Evolutionary conservation across 2,888 invertebrate genomes (phyloP).

Genomic region (Epinotia bilunana): DNA sequence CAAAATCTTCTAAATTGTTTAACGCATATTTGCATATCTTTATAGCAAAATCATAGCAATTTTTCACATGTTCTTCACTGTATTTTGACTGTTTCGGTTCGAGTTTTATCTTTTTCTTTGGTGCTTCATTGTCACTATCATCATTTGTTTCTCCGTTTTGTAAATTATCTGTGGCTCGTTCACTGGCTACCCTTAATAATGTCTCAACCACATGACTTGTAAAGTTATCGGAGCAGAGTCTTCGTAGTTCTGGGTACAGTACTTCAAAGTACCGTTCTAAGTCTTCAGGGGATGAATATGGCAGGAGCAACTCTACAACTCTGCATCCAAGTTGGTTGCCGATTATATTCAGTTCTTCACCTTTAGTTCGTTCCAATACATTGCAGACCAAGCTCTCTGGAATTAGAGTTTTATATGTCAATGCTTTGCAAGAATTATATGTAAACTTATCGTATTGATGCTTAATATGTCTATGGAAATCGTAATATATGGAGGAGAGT

Average conservation of each 20-base stretch:
- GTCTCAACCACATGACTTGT: conserved; percentile 92
- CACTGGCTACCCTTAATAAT: conserved; percentile 83
- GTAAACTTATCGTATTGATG: too few relatives aligned
- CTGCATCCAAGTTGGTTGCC: conserved; percentile 93
- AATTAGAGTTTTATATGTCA: conserved; percentile 52
- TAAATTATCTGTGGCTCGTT: conserved; percentile 76
- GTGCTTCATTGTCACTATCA: conserved; percentile 57
- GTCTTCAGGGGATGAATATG: conserved; percentile 86
- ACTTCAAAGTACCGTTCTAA: conserved; percentile 86
- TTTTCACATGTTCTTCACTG: conserved; percentile 75
- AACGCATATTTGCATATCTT: conserved; percentile 90
- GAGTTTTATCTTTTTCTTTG: conserved; percentile 64
- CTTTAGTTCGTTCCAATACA: conserved; percentile 88
- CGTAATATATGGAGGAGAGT: too few relatives aligned
- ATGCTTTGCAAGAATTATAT: background rate
- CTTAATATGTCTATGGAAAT: too few relatives aligned
- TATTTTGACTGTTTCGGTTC: conserved; percentile 64
- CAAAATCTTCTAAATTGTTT: conserved; percentile 94
- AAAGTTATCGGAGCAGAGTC: conserved; percentile 89
- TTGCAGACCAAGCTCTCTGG: conserved; percentile 88
- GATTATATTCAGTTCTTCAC: conserved; percentile 88
- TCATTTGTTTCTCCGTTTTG: conserved; percentile 52
- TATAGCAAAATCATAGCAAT: conserved; percentile 86
- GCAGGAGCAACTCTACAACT: conserved; percentile 90
- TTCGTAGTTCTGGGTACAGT: conserved; percentile 87